Evolutionary conservation across 2,797 vertebrate genomes (phyloP).

Genomic region (Coranthus polyacanthus): DNA sequence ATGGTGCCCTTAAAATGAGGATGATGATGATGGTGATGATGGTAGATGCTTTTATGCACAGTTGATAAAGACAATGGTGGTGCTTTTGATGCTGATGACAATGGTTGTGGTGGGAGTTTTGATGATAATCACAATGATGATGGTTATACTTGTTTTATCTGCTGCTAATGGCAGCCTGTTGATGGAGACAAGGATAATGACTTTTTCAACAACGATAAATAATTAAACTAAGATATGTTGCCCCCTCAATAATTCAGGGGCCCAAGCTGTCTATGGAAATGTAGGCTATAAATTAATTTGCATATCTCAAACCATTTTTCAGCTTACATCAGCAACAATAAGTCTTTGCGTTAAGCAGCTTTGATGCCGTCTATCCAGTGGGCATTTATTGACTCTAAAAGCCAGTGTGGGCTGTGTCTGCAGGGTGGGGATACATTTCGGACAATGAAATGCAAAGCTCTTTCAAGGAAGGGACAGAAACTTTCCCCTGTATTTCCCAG

Average conservation of each 20-base stretch:
- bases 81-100: neutral
- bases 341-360: slow-evolving; percentile 41
- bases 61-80: neutral
- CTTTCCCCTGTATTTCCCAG: neutral
- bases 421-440: slow-evolving; percentile 6
- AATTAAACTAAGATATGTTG: slow-evolving; percentile 69
- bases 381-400: slow-evolving; percentile 6
- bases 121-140: neutral
- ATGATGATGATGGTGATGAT: neutral
- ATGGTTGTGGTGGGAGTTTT: neutral
- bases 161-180: neutral
- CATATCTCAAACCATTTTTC: slow-evolving; percentile 38
- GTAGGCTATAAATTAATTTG: slow-evolving; percentile 50
- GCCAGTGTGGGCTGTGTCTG: slow-evolving; percentile 33
- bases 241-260: slow-evolving; percentile 70
- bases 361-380: slow-evolving; percentile 23
- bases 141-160: neutral
- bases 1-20: neutral
- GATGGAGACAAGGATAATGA: slow-evolving; percentile 10
- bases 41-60: neutral
- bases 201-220: slow-evolving; percentile 59
- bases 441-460: neutral
- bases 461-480: slow-evolving; percentile 12
- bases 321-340: slow-evolving; percentile 29
- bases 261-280: slow-evolving; percentile 66